These are phyloP conservation scores for Cardinalis cardinalis DNA, from an alignment of 2,113 vertebrate genomes.

Conservation along the genomic window DNA sequence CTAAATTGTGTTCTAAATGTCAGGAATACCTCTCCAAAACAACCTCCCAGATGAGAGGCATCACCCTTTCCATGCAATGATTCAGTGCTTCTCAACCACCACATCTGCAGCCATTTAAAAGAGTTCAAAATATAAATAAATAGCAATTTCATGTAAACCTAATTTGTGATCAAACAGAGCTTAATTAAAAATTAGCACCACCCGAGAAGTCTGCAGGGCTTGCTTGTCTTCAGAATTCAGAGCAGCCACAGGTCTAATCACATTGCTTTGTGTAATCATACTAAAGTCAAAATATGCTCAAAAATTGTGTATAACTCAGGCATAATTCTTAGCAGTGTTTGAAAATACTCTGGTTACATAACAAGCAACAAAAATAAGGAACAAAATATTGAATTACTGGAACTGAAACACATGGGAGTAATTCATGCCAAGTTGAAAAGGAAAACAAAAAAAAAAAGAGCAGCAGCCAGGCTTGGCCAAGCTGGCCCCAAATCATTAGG, in stretches of 20 bases:
- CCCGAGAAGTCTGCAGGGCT: background rate
- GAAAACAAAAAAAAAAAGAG: background rate
- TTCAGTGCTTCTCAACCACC: background rate
- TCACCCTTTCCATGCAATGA: slow-evolving; percentile 18
- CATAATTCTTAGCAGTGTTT: slow-evolving; percentile 37
- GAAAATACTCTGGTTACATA: slow-evolving; percentile 59
- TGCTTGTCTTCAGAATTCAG: background rate
- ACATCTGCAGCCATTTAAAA: slow-evolving; percentile 41
- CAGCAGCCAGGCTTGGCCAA: slow-evolving; percentile 38
- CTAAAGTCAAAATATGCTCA: slow-evolving; percentile 19
- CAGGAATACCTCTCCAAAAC: background rate
- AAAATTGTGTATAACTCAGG: slow-evolving; percentile 2
- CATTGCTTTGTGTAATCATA: background rate
- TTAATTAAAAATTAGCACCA: slow-evolving; percentile 37
- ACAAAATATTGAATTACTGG: slow-evolving; percentile 47
- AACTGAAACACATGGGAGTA: slow-evolving; percentile 20
- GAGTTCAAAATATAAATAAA: slow-evolving; percentile 15
- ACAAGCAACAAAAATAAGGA: slow-evolving; percentile 42
- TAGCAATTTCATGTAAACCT: background rate
- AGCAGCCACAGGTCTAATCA: slow-evolving; percentile 37
- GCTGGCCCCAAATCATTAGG: background rate
- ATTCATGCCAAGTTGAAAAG: slow-evolving; percentile 33
- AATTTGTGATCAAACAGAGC: slow-evolving; percentile 22
- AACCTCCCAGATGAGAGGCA: background rate
- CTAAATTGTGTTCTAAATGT: background rate